These are phyloP conservation scores for Drosophila ezoana DNA, from an alignment of 2,888 invertebrate species.

Conservation along the genomic window DNA sequence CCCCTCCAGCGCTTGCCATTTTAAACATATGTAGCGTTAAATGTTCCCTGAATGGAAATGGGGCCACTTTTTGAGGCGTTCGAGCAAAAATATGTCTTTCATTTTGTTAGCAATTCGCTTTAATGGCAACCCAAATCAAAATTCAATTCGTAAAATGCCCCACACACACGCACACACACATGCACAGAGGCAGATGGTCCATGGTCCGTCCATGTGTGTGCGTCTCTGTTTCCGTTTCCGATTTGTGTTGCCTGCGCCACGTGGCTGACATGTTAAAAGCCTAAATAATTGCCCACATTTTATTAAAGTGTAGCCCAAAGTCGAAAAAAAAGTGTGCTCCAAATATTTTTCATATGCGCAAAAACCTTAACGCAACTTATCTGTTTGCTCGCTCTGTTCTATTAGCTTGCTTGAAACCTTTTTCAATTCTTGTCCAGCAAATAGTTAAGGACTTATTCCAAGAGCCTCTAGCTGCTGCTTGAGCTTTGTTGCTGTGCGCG, in stretches of 20 bases:
- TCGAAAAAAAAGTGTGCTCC: slow-evolving; percentile 13
- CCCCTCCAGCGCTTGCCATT: background rate
- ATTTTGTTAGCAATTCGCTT: slow-evolving; percentile 42
- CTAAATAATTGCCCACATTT: slow-evolving; percentile 66
- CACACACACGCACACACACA: slow-evolving; percentile 11
- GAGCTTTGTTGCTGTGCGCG: background rate
- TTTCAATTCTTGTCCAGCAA: slow-evolving; percentile 8
- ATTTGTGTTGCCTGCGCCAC: slow-evolving; percentile 54
- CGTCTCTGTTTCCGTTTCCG: slow-evolving; percentile 57
- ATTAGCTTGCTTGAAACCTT: slow-evolving; percentile 23
- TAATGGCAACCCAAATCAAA: slow-evolving; percentile 61
- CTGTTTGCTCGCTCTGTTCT: background rate
- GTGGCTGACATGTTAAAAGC: slow-evolving; percentile 72
- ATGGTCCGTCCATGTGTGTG: slow-evolving; percentile 6
- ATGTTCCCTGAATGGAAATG: slow-evolving; percentile 17
- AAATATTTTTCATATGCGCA: slow-evolving; percentile 15
- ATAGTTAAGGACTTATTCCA: slow-evolving; percentile 11
- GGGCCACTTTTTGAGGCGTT: slow-evolving; percentile 11
- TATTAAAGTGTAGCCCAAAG: slow-evolving; percentile 34
- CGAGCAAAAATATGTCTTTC: slow-evolving; percentile 24
- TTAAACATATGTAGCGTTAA: slow-evolving; percentile 34
- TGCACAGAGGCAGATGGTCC: slow-evolving; percentile 1
- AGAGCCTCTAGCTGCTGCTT: slow-evolving; percentile 13
- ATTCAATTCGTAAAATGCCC: slow-evolving; percentile 54
- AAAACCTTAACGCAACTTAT: slow-evolving; percentile 16